phyloP scores from a whole-genome alignment of 2,797 vertebrate species.

The Cyprinodon diabolis region DNA sequence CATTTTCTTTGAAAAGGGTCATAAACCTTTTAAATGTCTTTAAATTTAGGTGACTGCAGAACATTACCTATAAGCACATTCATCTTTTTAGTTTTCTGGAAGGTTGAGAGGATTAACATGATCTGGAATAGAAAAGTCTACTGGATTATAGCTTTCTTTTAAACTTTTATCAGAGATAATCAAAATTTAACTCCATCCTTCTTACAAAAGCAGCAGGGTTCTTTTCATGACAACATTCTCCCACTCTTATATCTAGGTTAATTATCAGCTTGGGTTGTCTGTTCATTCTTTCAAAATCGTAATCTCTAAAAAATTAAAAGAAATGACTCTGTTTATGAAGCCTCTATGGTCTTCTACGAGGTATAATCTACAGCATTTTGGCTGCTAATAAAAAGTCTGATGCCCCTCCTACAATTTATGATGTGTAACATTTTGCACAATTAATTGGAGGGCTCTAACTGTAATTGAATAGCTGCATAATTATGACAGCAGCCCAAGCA shows the following conservation, averaged over 20 bases:
- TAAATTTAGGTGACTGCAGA: slow-evolving; percentile 33
- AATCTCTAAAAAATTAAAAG: slow-evolving; percentile 49
- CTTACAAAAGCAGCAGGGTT: slow-evolving; percentile 25
- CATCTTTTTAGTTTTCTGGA: slow-evolving; percentile 19
- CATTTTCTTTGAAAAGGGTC: not conserved
- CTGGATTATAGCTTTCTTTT: slow-evolving; percentile 48
- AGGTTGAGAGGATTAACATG: slow-evolving; percentile 54
- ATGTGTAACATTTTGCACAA: slow-evolving; percentile 71
- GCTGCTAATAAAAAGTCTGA: slow-evolving; percentile 44
- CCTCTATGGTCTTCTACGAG: slow-evolving; percentile 21
- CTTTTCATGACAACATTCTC: slow-evolving; percentile 27
- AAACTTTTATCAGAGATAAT: slow-evolving; percentile 37
- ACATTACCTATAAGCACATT: slow-evolving; percentile 44
- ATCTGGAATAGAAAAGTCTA: slow-evolving; percentile 36
- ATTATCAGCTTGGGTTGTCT: slow-evolving; percentile 53
- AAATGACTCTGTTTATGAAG: slow-evolving; percentile 18
- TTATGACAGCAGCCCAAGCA: slow-evolving; percentile 60
- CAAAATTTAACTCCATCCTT: slow-evolving; percentile 37
- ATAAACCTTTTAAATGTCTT: slow-evolving; percentile 13
- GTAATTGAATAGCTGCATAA: slow-evolving; percentile 68
- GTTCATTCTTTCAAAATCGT: slow-evolving; percentile 35
- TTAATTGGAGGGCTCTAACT: slow-evolving; percentile 71
- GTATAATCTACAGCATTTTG: slow-evolving; percentile 39
- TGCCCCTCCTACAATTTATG: slow-evolving; percentile 62
- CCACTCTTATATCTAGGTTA: slow-evolving; percentile 51